Evolutionary conservation across 2,888 invertebrate species (phyloP).

Genomic region (Alloscopus bannaensis): DNA sequence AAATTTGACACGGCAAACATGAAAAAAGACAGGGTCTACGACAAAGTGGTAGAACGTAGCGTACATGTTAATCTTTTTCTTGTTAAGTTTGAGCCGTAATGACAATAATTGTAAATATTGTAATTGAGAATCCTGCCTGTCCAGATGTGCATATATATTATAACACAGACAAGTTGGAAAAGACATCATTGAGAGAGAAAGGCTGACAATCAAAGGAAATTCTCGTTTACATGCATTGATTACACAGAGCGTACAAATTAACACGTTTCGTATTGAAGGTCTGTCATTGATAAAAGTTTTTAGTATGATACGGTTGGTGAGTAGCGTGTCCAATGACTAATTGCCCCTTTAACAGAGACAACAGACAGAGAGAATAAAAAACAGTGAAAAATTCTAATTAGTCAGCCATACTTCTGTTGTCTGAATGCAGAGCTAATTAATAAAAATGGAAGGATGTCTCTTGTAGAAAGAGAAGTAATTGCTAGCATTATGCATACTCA

Average conservation of each 20-base stretch:
- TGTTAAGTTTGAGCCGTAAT: slow-evolving; percentile 1
- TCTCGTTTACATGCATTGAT: neutral
- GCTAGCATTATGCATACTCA: slow-evolving; percentile 9
- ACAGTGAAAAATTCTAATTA: slow-evolving; percentile 39
- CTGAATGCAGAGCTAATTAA: slow-evolving; percentile 46
- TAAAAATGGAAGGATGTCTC: slow-evolving; percentile 42
- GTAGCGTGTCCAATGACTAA: too few species aligned
- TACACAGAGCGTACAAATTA: slow-evolving; percentile 9
- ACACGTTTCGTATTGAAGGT: neutral
- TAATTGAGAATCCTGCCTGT: neutral
- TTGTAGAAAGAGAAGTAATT: slow-evolving; percentile 50
- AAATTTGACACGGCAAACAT: neutral
- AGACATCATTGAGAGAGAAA: too few species aligned
- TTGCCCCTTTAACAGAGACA: slow-evolving; percentile 22
- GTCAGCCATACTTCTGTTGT: slow-evolving; percentile 15
- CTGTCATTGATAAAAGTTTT: slow-evolving; percentile 8
- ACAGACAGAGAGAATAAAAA: too few species aligned
- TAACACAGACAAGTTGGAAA: too few species aligned
- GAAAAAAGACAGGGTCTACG: neutral
- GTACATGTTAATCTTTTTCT: slow-evolving; percentile 4
- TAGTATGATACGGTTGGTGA: too few species aligned
- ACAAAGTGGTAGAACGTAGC: neutral
- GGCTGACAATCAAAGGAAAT: too few species aligned
- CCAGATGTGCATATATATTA: neutral
- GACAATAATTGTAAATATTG: neutral